A percentile compares a stretch with the other conserved stretches of the same genome.
Conservation (phyloP, 2,797 vertebrate species). For the Phrynocephalus guinanensis region DNA sequence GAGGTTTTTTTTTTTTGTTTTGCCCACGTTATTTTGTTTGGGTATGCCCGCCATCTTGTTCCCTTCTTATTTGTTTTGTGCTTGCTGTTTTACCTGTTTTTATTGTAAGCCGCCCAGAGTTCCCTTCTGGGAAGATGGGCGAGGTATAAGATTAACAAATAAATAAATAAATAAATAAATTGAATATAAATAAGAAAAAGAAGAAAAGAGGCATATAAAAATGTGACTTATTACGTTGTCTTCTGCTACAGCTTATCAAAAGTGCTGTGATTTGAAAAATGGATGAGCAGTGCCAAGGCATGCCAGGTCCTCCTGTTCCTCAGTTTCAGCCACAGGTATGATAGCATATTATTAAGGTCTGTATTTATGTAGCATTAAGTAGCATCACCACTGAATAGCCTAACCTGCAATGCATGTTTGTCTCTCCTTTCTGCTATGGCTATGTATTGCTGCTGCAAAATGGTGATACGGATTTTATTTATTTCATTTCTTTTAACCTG, state of each 20-base stretch:
- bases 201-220: neutral
- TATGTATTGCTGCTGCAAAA: neutral
- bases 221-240: neutral
- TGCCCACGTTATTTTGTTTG: no score
- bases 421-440: neutral
- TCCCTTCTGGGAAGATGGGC: no score
- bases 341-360: neutral
- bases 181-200: neutral
- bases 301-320: conserved; percentile 85
- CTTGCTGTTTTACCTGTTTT: no score
- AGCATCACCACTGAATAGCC: neutral
- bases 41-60: no score
- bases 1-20: no score
- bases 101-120: no score
- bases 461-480: neutral
- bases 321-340: conserved; percentile 92
- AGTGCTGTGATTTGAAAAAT: conserved; percentile 81
- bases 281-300: conserved; percentile 92
- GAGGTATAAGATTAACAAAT: no score
- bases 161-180: no score
- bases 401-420: neutral
- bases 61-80: no score
- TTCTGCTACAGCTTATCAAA: conserved; percentile 80
- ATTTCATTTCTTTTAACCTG: neutral
- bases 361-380: neutral